These are phyloP conservation scores for Thomomys bottae DNA, from an alignment of 2,113 vertebrate genomes.

Conservation along the genomic window DNA sequence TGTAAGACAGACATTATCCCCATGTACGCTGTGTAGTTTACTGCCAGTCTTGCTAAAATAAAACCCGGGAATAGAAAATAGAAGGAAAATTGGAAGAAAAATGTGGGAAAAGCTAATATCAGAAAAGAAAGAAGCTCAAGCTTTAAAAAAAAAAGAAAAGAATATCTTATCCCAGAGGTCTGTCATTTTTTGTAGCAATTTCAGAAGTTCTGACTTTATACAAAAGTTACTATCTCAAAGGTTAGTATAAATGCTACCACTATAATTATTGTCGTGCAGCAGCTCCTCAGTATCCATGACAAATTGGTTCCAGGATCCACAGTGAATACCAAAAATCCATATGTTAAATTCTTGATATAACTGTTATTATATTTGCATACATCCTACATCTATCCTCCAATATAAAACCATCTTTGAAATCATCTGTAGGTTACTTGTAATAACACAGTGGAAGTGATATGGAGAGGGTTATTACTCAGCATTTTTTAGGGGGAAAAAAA, in stretches of 20 bases:
- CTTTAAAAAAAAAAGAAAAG: background rate
- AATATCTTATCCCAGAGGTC: background rate
- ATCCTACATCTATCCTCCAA: background rate
- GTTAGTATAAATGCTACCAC: background rate
- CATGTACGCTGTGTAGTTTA: background rate
- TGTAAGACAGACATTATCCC: background rate
- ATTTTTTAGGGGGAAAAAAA: background rate
- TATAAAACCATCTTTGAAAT: background rate
- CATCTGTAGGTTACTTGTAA: background rate
- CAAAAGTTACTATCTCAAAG: background rate
- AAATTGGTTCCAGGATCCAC: background rate
- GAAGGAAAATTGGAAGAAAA: background rate
- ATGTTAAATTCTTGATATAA: background rate
- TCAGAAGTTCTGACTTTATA: conserved; percentile 20
- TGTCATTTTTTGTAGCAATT: background rate
- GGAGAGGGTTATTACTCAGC: background rate
- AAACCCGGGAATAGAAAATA: background rate
- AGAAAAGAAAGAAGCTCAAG: background rate
- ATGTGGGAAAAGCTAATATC: background rate
- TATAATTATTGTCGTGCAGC: background rate
- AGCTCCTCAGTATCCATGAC: too few species aligned
- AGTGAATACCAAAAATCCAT: background rate
- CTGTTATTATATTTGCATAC: background rate
- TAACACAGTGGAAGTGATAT: background rate
- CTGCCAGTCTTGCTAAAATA: background rate